These are phyloP conservation scores for Thamnophis elegans DNA, from an alignment of 2,797 vertebrate genomes.

Conservation along the genomic window DNA sequence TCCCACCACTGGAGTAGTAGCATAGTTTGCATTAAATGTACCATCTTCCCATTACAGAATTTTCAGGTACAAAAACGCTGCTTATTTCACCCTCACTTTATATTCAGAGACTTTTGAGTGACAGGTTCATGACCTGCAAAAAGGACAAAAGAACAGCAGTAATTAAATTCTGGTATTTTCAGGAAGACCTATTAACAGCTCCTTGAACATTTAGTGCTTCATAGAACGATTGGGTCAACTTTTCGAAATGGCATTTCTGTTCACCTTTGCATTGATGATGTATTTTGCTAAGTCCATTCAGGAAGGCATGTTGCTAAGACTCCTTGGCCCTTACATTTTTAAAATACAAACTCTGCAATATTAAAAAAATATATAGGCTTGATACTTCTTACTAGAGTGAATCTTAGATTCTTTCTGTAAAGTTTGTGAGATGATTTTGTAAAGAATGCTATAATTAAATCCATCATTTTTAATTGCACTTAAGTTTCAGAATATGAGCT, in stretches of 20 bases:
- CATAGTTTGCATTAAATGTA: background rate
- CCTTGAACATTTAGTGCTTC: slow-evolving; percentile 4
- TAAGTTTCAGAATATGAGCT: background rate
- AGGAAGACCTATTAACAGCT: slow-evolving; percentile 7
- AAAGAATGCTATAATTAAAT: background rate
- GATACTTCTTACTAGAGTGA: background rate
- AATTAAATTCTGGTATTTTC: slow-evolving; percentile 34
- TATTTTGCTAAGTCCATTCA: slow-evolving; percentile 20
- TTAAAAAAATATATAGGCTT: background rate
- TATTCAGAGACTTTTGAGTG: background rate
- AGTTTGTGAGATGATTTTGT: background rate
- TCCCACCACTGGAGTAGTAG: background rate
- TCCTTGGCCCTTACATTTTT: background rate
- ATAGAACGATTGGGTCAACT: background rate
- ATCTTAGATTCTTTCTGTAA: background rate
- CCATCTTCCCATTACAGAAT: background rate
- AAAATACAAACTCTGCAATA: slow-evolving; percentile 4
- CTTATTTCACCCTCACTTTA: background rate
- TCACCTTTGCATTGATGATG: slow-evolving; percentile 3
- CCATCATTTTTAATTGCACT: background rate
- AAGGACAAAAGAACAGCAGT: slow-evolving; percentile 12
- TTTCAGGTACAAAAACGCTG: background rate
- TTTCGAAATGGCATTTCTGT: slow-evolving; percentile 19
- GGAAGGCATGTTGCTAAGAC: background rate
- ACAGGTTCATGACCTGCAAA: slow-evolving; percentile 13